Evolutionary conservation across 2,113 vertebrate species (phyloP).

Genomic region (Bothrops jararaca): DNA sequence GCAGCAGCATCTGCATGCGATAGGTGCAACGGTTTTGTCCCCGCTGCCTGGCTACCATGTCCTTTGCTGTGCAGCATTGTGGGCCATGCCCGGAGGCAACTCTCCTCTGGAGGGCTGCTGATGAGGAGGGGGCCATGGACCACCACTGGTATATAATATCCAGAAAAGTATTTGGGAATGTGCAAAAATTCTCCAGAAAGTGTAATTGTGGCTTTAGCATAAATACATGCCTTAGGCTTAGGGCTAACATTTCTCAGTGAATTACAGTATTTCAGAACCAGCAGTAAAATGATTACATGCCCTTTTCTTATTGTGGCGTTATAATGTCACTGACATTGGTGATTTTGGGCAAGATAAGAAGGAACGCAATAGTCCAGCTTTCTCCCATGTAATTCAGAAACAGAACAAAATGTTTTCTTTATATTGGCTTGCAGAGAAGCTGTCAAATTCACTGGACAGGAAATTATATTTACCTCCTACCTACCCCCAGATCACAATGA

Average conservation of each 20-base stretch:
- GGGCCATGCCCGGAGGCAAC: no score
- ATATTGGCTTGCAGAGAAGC: neutral
- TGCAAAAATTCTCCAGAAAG: neutral
- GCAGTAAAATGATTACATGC: neutral
- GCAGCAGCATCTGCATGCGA: no score
- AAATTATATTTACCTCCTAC: neutral
- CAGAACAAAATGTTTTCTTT: neutral
- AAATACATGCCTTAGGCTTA: neutral
- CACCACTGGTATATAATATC: neutral
- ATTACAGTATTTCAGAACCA: neutral
- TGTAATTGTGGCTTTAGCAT: neutral
- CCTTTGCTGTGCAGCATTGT: no score
- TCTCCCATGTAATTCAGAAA: neutral
- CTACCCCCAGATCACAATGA: neutral
- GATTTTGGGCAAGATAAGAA: neutral
- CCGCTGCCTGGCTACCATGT: no score
- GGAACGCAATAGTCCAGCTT: neutral
- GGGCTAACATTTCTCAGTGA: neutral
- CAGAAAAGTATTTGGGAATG: neutral
- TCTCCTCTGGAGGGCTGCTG: no score
- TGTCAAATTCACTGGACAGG: neutral
- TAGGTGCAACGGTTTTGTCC: no score
- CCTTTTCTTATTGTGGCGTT: neutral
- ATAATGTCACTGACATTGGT: neutral
- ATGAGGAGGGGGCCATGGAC: no score